Percentiles rank a stretch among this genome's conserved stretches.
phyloP scores from a whole-genome alignment of 2,113 vertebrate genomes.

The Tapirus terrestris region DNA sequence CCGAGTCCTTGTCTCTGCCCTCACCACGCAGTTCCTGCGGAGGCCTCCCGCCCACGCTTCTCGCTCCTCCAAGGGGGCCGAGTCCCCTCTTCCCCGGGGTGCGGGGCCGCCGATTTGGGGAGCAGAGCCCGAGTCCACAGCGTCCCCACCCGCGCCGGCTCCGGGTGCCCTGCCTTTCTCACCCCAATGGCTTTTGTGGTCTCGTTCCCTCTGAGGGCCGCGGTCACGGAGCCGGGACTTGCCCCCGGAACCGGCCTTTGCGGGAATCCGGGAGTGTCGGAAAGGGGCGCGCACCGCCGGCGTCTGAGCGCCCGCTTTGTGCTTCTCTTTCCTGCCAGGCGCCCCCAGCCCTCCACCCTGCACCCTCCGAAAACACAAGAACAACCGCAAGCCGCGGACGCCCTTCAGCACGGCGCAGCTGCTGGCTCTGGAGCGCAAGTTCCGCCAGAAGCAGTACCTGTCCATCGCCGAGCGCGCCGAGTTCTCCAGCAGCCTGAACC shows the following conservation, averaged over 20 bases:
- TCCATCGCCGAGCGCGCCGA: slow-evolving; percentile 97
- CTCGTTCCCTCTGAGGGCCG: slow-evolving; percentile 67
- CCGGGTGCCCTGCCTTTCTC: background rate
- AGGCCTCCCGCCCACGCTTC: background rate
- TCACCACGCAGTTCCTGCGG: background rate
- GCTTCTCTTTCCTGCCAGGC: slow-evolving; percentile 89
- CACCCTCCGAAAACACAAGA: slow-evolving; percentile 97
- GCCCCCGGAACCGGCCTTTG: background rate
- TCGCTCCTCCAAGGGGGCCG: background rate
- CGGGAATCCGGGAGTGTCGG: background rate
- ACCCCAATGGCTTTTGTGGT: background rate
- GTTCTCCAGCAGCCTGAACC: slow-evolving; percentile 94
- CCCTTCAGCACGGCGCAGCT: slow-evolving; percentile 98
- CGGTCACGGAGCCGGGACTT: slow-evolving; percentile 78
- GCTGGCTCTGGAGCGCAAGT: slow-evolving; percentile 96
- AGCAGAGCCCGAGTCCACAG: background rate
- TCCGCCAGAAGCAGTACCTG: slow-evolving; percentile 98
- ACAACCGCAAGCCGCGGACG: slow-evolving; percentile 96
- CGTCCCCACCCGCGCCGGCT: background rate
- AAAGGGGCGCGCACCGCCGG: background rate
- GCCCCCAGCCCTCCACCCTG: slow-evolving; percentile 92
- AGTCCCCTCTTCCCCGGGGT: background rate
- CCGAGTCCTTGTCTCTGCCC: background rate
- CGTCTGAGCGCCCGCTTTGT: slow-evolving; percentile 77
- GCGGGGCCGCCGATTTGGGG: background rate